Evolutionary conservation across 2,113 vertebrate genomes (phyloP).

Genomic region (Thalassoma bifasciatum): DNA sequence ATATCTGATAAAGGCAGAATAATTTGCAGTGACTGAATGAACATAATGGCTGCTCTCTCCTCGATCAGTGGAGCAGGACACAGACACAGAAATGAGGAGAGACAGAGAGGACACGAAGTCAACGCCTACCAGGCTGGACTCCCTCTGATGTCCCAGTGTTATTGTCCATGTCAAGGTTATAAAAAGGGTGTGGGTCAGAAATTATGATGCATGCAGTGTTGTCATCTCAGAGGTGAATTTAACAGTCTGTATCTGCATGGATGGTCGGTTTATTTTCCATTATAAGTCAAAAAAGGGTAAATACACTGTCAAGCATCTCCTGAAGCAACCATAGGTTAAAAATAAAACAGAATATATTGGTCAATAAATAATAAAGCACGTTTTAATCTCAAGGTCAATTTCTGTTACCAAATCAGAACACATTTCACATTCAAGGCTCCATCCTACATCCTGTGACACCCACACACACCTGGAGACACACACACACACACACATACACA

Average conservation of each 20-base stretch:
- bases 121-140: constrained; percentile 9
- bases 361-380: constrained; percentile 13
- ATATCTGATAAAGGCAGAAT: constrained; percentile 44
- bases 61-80: constrained; percentile 25
- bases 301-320: not conserved
- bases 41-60: constrained; percentile 51
- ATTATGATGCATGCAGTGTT: constrained; percentile 46
- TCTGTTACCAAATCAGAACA: constrained; percentile 12
- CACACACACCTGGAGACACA: constrained; percentile 59
- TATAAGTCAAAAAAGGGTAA: not conserved
- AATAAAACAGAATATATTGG: not conserved
- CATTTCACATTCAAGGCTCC: constrained; percentile 35
- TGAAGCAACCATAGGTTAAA: constrained; percentile 26
- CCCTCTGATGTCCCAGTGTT: constrained; percentile 41
- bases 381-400: constrained; percentile 63
- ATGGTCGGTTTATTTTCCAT: not conserved
- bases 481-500: constrained; percentile 17
- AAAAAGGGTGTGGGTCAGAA: constrained; percentile 43
- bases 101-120: constrained; percentile 35
- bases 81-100: not conserved
- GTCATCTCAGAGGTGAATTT: constrained; percentile 41
- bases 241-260: constrained; percentile 1
- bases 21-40: constrained; percentile 51
- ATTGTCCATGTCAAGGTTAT: constrained; percentile 59
- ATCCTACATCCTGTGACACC: constrained; percentile 44